phyloP scores from a whole-genome alignment of 2,113 vertebrate genomes.

The Erythrocercus mccallii region DNA sequence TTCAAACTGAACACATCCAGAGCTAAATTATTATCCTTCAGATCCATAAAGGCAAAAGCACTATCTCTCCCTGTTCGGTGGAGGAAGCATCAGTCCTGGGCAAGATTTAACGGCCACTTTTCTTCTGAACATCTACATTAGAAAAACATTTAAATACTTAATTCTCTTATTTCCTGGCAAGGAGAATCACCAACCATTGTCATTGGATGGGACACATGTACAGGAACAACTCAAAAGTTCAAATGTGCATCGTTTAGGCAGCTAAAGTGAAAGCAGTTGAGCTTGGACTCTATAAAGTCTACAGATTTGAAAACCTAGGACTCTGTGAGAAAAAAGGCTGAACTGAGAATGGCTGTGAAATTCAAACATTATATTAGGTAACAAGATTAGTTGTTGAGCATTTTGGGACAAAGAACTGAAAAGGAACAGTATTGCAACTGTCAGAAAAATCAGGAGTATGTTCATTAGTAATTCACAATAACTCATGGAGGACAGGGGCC shows the following conservation, averaged over 20 bases:
- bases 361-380: not conserved
- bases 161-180: not conserved
- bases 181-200: not conserved
- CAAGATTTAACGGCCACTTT: not conserved
- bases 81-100: not conserved
- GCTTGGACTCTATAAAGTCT: not conserved
- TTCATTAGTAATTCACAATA: not conserved
- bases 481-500: not conserved
- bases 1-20: conserved; percentile 33
- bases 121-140: not conserved
- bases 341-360: not conserved
- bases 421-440: not conserved
- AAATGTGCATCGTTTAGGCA: not conserved
- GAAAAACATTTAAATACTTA: not conserved
- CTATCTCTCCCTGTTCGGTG: not conserved
- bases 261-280: not conserved
- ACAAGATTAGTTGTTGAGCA: not conserved
- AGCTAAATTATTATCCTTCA: conserved; percentile 38
- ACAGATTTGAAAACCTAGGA: not conserved
- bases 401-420: not conserved
- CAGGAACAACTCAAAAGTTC: not conserved
- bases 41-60: not conserved
- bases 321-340: not conserved
- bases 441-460: not conserved
- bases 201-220: not conserved